phyloP scores from a whole-genome alignment of 2,113 vertebrate genomes.

The Scomber colias region DNA sequence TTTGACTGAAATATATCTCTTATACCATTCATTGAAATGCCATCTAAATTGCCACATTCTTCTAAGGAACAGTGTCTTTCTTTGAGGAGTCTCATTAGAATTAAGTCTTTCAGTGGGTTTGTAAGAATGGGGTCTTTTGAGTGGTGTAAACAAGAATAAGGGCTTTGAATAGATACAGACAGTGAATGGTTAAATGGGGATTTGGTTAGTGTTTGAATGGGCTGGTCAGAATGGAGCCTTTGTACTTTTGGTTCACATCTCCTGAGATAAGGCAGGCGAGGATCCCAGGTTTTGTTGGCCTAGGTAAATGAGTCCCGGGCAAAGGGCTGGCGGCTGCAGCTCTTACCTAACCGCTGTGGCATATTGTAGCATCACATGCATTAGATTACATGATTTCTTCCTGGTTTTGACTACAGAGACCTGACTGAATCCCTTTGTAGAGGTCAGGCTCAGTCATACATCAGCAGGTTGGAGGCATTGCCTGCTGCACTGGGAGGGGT shows the following conservation, averaged over 20 bases:
- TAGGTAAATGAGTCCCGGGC: constrained; percentile 62
- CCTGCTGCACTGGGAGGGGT: constrained; percentile 44
- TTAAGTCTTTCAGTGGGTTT: constrained; percentile 68
- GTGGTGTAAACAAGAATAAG: constrained; percentile 65
- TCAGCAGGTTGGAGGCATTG: constrained; percentile 33
- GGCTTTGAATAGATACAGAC: constrained; percentile 68
- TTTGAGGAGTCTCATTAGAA: constrained; percentile 67
- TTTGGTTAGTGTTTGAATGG: constrained; percentile 67
- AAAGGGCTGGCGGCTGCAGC: constrained; percentile 12
- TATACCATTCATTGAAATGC: constrained; percentile 36
- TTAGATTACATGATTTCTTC: background rate
- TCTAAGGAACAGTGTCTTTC: constrained; percentile 66
- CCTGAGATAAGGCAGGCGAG: constrained; percentile 65
- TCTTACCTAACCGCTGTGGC: background rate
- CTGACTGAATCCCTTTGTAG: constrained; percentile 11
- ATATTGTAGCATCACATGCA: background rate
- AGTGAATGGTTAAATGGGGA: constrained; percentile 70
- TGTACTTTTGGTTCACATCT: constrained; percentile 68
- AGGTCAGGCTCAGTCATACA: constrained; percentile 14
- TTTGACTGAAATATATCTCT: constrained; percentile 45
- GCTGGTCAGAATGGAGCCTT: constrained; percentile 75
- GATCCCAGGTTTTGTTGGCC: constrained; percentile 20
- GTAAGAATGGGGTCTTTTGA: constrained; percentile 78
- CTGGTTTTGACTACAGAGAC: background rate
- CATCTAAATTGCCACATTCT: constrained; percentile 65